Base-by-base conservation (phyloP, 2,797 vertebrate species). In the Myiotriccus ornatus region DNA sequence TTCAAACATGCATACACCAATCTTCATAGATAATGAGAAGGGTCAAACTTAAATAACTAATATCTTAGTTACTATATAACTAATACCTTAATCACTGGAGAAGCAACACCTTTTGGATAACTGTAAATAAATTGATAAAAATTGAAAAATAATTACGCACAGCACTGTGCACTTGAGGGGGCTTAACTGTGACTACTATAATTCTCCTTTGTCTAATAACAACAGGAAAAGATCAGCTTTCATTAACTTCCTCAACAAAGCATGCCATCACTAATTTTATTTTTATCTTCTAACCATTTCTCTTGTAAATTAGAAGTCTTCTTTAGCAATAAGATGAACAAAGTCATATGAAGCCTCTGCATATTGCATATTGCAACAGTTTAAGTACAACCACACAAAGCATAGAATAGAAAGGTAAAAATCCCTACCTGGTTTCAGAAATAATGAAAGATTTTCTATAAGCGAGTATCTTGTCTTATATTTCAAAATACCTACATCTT, bases 201-300 rank as follows among this genome's bases (percentile, higher is more conserved):
- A 57, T 87, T 59, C 93, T 89, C 88, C 79, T 84, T 89, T 84
- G 39, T 78, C 78, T 91, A 92, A 90, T 59, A 79, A 75, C 80
- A 96, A 77, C 64, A 90, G 52, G 30, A 50, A 95, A 80, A 87
- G 41, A 91, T 53, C 63, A 87, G 82, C 50, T 78, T 67, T 91
- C 92, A 56, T 90, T 87, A 77, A 73, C 82, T 55, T 79, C 32
- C 68, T 71, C 83, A 82, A 64, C 39, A 92, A 87, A 92, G 25
- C 57, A 77, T 35, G 37, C 64, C 93, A 77, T 77, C 78, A 44
- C 63, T 43, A 27, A 57, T 62, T 91, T 85, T 55, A 68, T n/a
- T 59, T 93, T 94, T 84, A 86, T 83, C 87, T 93, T 59, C 4
- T 53, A 82, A 71, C 47, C 80, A 86, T 89, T 97, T 95, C 76